These are phyloP conservation scores for Heliconius sara DNA, from an alignment of 2,888 invertebrate species.

Conservation along the genomic window DNA sequence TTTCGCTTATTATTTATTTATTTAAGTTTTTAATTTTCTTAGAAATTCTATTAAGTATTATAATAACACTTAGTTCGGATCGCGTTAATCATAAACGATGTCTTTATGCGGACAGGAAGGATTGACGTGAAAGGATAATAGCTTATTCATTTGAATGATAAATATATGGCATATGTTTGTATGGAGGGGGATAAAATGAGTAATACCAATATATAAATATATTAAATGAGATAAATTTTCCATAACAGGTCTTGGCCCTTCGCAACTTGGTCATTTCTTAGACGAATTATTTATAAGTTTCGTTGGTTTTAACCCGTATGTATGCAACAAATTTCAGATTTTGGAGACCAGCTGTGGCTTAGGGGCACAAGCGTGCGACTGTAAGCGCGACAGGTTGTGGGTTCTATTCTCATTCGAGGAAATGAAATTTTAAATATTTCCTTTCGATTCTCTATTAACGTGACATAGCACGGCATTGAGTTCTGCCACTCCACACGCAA, in stretches of 20 bases:
- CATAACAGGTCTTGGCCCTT: background rate
- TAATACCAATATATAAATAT: background rate
- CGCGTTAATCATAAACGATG: conserved; percentile 6
- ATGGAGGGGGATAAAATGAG: background rate
- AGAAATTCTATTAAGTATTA: background rate
- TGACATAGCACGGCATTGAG: too few relatives aligned
- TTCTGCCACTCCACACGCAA: too few relatives aligned
- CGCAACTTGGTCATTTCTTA: background rate
- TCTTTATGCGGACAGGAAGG: conserved; percentile 8
- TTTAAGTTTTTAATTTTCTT: background rate
- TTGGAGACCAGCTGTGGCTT: too few relatives aligned
- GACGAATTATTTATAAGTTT: background rate
- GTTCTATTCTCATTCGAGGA: background rate
- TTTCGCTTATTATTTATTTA: too few relatives aligned
- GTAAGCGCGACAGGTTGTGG: background rate
- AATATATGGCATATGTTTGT: conserved; percentile 12
- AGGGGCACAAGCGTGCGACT: too few relatives aligned
- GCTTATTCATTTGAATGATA: conserved; percentile 11
- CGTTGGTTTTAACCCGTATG: too few relatives aligned
- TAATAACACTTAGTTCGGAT: background rate
- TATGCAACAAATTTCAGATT: too few relatives aligned
- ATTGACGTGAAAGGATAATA: conserved; percentile 20
- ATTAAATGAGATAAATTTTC: background rate
- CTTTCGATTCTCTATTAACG: too few relatives aligned
- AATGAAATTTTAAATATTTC: too few relatives aligned